Base-by-base conservation (phyloP, 2,888 invertebrate genomes). In the Cremastinae sp. region DNA sequence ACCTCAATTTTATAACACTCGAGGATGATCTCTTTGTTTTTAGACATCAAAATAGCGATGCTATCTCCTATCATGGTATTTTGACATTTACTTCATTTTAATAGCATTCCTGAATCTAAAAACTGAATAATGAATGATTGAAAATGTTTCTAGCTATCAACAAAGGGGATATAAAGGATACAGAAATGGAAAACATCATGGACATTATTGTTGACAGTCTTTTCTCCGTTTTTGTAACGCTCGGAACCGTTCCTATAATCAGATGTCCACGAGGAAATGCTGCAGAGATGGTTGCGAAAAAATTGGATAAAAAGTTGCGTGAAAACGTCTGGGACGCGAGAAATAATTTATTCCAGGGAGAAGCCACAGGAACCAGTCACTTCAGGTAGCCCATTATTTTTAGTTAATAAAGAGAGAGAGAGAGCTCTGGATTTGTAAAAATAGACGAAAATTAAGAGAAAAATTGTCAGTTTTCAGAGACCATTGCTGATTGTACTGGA, bases 21-120 rank as follows among this genome's bases (percentile, higher is more conserved):
- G 99, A 99, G 91, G 98, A 99, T 90, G 98, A 99, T 88, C 93
- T 99, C 90, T 99, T 99, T 90, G 94, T 97, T 66, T 91, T 98
- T 85, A 95, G 96, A 86, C 97, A 98, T 90, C 97, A 98, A 89
- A 96, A 97, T 86, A 96, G 96, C 84, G 97, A 98, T 84, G 90
- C 94, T 45, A 92, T 98, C 74, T 98, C 98, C 0, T 99, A 98
- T 90, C 98, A 98, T 91, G 94, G 96, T 95, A 91, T 90, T 38
- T 22, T 4, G 18, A 18, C 20, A 9, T 4, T 41, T 1, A 4
- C 22, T 7, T 10, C 22, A 22, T 8, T 53, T 53, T 9, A n/a
- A 22, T 28, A 2, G 5, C 28, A 41, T 41, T 41, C 9, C 41
- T 41, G 9, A n/a, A n/a, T n/a, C n/a, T n/a, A n/a, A n/a, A n/a